Percentiles rank a stretch among this genome's conserved stretches.
These are phyloP conservation scores for Copidosoma floridanum DNA, from an alignment of 1,140 invertebrate genomes.

Conservation along the genomic window DNA sequence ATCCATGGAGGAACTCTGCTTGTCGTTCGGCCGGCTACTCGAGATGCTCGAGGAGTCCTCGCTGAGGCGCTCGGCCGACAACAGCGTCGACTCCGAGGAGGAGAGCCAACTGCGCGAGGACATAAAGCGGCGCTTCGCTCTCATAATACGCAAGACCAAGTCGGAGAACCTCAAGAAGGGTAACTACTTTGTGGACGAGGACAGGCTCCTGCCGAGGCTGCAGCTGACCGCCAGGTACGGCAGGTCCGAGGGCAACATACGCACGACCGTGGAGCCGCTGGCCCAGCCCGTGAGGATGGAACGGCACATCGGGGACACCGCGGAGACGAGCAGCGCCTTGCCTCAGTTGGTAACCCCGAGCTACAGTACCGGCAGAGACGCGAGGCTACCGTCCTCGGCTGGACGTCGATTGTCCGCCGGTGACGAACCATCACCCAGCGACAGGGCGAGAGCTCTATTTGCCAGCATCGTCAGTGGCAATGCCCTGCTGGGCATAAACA, in stretches of 20 bases:
- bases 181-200: conserved; percentile 5
- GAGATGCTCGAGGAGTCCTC: conserved; percentile 36
- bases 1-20: conserved; percentile 45
- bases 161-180: conserved; percentile 44
- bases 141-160: conserved; percentile 46
- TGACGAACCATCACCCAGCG: conserved; percentile 23
- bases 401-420: too few relatives aligned
- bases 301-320: conserved; percentile 1
- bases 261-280: background rate
- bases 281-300: background rate
- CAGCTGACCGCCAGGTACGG: conserved; percentile 24
- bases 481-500: background rate
- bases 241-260: conserved; percentile 45
- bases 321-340: background rate
- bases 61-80: conserved; percentile 6
- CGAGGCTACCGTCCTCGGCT: too few relatives aligned
- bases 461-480: conserved; percentile 43
- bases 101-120: background rate
- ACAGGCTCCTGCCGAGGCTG: conserved; percentile 14
- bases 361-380: too few relatives aligned
- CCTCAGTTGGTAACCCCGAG: background rate
- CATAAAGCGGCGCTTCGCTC: conserved; percentile 35
- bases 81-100: background rate
- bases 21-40: conserved; percentile 43
- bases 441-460: conserved; percentile 45